Base-by-base conservation (phyloP, 2,888 invertebrate species). In the Branchipolynoe longqiensis region DNA sequence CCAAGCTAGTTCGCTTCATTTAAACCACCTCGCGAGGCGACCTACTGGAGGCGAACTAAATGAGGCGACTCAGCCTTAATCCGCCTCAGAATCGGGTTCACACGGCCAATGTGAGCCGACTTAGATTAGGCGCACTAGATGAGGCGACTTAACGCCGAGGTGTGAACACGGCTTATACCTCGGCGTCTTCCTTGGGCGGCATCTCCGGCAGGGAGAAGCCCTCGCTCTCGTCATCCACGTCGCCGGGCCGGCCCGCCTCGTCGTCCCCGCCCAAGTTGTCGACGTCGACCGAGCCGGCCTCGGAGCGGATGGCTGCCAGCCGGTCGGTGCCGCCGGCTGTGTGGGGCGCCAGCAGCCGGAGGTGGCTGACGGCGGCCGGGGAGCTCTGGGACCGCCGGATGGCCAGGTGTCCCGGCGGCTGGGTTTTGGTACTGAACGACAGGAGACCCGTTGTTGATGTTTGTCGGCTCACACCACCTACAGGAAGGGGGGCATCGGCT, bases 381-480 rank as follows among this genome's bases (percentile, higher is more conserved):
- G 25, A 25, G 4, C 28, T 28, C 6, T 54, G 78, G 28, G 78
- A 48, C 0, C 78, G 41, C 48, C 28, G 41, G 78, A 78, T 78
- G 25, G 54, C 28, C 22, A 48, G 78, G n/a, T 54, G 41, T 1
- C 1, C 40, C 14, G 31, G 41, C 0, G 33, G 41, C 54, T 28
- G 41, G 12, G 69, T 18, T 18, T 41, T 25, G 48, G 78, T 2
- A 22, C 48, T 48, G 28, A 31, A 78, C 1, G 28, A 31, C 18
- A 78, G 78, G 18, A 78, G 78, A 8, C 48, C 54, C 22, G 78
- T 78, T 1, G 78, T 78, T 14, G 78, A 78, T 3, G 78, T 78
- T 48, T 78, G 78, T 3, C 78, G 25, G 54, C 28, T 31, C 4
- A 78, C 78, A 78, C 78, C 78, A n/a, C n/a, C n/a, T n/a, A n/a